Evolutionary conservation across 2,113 vertebrate species (phyloP).

Genomic region (Atractosteus spatula): DNA sequence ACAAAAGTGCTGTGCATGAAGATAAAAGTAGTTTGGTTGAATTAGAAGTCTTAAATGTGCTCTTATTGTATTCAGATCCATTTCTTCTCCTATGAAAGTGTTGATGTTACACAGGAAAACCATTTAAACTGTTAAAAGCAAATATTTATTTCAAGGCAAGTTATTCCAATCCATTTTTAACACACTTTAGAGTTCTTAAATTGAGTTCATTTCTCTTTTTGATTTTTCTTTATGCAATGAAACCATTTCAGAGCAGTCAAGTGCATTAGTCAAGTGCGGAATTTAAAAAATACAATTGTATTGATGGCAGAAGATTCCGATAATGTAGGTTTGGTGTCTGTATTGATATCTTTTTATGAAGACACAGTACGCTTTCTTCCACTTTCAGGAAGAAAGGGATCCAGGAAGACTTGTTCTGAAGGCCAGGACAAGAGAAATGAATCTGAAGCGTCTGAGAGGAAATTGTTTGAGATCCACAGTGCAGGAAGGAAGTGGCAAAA

Average conservation of each 20-base stretch:
- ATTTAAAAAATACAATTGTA: no score
- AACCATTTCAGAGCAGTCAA: no score
- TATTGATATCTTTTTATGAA: no score
- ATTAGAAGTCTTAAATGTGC: neutral
- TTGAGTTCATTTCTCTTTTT: no score
- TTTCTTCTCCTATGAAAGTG: neutral
- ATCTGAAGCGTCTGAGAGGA: constrained; percentile 33
- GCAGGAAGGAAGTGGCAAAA: constrained; percentile 31
- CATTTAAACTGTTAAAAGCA: neutral
- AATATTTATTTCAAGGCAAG: no score
- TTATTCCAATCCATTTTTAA: no score
- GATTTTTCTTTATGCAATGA: no score
- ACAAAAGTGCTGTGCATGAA: constrained; percentile 42
- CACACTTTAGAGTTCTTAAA: no score
- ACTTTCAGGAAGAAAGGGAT: neutral
- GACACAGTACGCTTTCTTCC: no score
- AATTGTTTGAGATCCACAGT: constrained; percentile 23
- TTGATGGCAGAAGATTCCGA: no score
- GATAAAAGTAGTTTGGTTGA: constrained; percentile 54
- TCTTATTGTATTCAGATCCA: neutral
- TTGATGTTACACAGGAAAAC: neutral
- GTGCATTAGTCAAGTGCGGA: no score
- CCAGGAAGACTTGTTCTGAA: constrained; percentile 44
- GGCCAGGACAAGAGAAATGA: constrained; percentile 28
- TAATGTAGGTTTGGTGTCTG: no score